Evolutionary conservation across 1,140 invertebrate species (phyloP), one percentile per base, ranked within the genome.

Genomic region (Drosophila arizonae): DNA sequence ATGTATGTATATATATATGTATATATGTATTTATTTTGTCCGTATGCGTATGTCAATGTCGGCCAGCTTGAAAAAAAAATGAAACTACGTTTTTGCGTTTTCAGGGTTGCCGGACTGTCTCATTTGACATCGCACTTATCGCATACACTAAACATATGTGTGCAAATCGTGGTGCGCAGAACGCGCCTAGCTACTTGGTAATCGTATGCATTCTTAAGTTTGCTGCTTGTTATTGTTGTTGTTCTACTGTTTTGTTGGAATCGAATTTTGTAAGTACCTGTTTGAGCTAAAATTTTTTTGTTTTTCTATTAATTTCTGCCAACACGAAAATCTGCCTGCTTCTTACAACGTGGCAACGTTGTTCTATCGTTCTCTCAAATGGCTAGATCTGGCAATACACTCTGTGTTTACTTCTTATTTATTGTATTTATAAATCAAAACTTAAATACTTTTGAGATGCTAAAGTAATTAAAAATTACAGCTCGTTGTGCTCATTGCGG

Each of bases 41-140:
- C 67, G 54, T 58, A 24, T 64, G 46, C 66, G 66, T 75, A 58
- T 70, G 72, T 70, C 65, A 60, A 70, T 75, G 72, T 75, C 72
- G 66, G 67, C 54, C 72, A 75, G 61, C 55, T 75, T 74, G 72
- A 63, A 74, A 76, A 66, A 71, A 72, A 76, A 76, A 66, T 66
- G 63, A 76, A 72, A 67, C 58, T 73, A 67, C 56, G 58, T 68
- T 72, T 66, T 26, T 28, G 33, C n/a, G 10, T 39, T 11, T 33
- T 33, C 28, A 52, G 60, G 11, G 72, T 65, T 75, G 72, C 67
- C 72, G 71, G 67, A 17, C 33, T 24, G 33, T 50, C 30, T 43
- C 10, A 21, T 4, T 1, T 55, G 17, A 13, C 10, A 54, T 26
- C 13, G 26, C 28, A 48, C 45, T 28, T 28, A 45, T 30, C 28